Conservation (phyloP, 1,140 invertebrate species). For the Drosophila quadrilineata region DNA sequence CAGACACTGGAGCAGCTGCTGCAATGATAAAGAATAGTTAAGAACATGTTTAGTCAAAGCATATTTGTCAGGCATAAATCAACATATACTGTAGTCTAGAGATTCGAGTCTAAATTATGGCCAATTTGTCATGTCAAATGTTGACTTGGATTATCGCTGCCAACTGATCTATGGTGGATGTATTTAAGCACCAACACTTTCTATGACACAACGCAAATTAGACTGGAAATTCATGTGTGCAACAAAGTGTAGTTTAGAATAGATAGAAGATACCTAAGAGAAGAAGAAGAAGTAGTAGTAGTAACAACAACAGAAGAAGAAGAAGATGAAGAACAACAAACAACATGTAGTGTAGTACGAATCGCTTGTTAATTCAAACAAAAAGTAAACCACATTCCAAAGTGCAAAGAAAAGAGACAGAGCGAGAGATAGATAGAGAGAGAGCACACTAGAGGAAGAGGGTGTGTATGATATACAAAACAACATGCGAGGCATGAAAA, state of each 20-base stretch:
- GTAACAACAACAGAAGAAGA: not conserved
- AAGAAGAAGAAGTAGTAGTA: constrained; percentile 24
- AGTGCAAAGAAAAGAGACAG: constrained; percentile 48
- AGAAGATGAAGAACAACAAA: constrained; percentile 22
- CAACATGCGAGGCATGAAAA: constrained; percentile 48
- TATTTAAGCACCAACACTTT: constrained; percentile 50
- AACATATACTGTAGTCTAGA: constrained; percentile 4
- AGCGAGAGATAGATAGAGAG: constrained; percentile 32
- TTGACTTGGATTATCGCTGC: constrained; percentile 60
- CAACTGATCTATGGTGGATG: constrained; percentile 60
- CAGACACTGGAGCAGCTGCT: constrained; percentile 41
- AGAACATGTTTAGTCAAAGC: constrained; percentile 14
- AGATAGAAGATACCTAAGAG: too few relatives aligned
- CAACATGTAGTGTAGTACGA: constrained; percentile 41
- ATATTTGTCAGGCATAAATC: constrained; percentile 22
- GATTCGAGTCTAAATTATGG: constrained; percentile 26
- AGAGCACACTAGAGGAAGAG: constrained; percentile 47
- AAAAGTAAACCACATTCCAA: constrained; percentile 78
- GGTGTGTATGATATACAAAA: constrained; percentile 22
- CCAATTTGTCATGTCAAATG: constrained; percentile 47
- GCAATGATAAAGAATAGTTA: constrained; percentile 33
- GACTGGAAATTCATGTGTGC: constrained; percentile 43
- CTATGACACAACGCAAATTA: constrained; percentile 59
- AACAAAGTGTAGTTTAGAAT: too few relatives aligned
- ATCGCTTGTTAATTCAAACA: constrained; percentile 76